These are phyloP conservation scores for Chrysolina oricalcia DNA, from an alignment of 2,888 invertebrate species.

Conservation along the genomic window DNA sequence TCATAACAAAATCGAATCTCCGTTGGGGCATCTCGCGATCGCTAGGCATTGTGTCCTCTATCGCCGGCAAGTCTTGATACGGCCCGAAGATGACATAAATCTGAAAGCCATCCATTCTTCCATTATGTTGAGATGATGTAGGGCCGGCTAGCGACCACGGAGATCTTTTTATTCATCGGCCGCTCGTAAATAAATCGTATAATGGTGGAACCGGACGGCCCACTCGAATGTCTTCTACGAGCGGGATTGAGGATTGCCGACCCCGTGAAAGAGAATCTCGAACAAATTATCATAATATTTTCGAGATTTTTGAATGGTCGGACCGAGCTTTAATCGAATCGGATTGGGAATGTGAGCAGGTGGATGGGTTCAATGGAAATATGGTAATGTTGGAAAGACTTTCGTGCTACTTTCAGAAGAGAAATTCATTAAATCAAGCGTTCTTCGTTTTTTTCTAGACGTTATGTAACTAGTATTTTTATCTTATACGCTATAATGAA, in stretches of 20 bases:
- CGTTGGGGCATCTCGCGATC: background rate
- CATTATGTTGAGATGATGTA: slow-evolving; percentile 71
- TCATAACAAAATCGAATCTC: background rate
- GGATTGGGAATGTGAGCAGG: background rate
- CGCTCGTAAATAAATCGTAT: slow-evolving; percentile 64
- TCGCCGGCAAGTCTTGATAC: slow-evolving; percentile 60
- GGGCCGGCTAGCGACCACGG: slow-evolving; percentile 58
- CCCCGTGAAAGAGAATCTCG: slow-evolving; percentile 23
- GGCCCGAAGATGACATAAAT: slow-evolving; percentile 70
- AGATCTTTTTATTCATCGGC: slow-evolving; percentile 64
- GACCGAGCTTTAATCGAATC: background rate
- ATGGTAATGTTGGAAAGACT: background rate
- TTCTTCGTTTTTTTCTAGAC: no score
- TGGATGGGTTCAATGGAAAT: background rate
- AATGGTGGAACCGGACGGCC: slow-evolving; percentile 58
- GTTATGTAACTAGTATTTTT: no score
- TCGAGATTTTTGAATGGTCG: slow-evolving; percentile 24
- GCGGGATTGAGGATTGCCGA: slow-evolving; percentile 30
- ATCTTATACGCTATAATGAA: no score
- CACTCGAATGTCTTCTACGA: slow-evolving; percentile 49
- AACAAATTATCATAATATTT: slow-evolving; percentile 39
- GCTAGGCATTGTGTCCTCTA: slow-evolving; percentile 9
- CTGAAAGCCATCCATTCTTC: slow-evolving; percentile 64
- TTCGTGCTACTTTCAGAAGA: no score
- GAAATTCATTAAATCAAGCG: no score